These are phyloP conservation scores for Natrix natrix DNA, from an alignment of 2,797 vertebrate genomes.

Conservation along the genomic window DNA sequence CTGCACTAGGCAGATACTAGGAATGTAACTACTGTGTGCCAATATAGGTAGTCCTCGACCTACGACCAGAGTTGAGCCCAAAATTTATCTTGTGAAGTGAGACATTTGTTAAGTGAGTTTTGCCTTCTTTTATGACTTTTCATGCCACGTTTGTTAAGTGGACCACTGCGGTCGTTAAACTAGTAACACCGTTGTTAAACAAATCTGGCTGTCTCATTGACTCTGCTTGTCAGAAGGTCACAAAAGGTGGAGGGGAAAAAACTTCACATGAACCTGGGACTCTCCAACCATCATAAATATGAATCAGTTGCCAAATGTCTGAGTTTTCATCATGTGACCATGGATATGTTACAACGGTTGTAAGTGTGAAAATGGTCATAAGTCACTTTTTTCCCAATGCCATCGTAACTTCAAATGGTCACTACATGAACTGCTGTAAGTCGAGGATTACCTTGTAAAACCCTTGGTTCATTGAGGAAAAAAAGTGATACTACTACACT, in stretches of 20 bases:
- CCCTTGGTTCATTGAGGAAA: not conserved
- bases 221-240: not conserved
- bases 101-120: not conserved
- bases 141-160: not conserved
- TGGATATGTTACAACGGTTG: too few species aligned
- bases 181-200: not conserved
- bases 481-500: too few species aligned
- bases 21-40: not conserved
- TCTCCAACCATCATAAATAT: not conserved
- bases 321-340: not conserved
- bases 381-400: not conserved
- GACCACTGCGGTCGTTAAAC: not conserved
- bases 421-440: too few species aligned
- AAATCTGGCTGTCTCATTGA: not conserved
- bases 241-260: too few species aligned
- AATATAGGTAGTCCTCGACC: not conserved
- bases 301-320: not conserved
- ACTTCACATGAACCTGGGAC: not conserved
- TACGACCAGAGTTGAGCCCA: not conserved
- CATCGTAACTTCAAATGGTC: too few species aligned
- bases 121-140: not conserved
- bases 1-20: not conserved
- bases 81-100: not conserved
- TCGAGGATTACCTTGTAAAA: too few species aligned
- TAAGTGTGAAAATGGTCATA: not conserved